Conservation (phyloP, 2,888 invertebrate genomes). For the Netelia melanura region DNA sequence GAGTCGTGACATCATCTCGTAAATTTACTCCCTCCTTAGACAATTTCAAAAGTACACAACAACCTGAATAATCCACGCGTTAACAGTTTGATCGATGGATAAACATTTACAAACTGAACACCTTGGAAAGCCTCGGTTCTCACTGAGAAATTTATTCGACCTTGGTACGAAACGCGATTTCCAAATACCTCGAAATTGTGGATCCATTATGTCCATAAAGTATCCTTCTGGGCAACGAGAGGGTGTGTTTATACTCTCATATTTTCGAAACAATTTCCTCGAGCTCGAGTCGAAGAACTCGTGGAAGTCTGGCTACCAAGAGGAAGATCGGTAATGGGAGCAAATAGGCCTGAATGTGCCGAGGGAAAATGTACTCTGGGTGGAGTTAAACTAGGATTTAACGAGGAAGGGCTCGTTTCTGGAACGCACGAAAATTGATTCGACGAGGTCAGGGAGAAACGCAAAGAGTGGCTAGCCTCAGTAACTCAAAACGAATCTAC, state of each 20-base stretch:
- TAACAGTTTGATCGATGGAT: too few species aligned
- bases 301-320: not conserved
- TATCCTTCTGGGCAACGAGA: not conserved
- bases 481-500: conserved; percentile 16
- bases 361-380: conserved; percentile 33
- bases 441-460: conserved; percentile 35
- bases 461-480: not conserved
- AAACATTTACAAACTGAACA: too few species aligned
- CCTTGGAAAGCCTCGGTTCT: too few species aligned
- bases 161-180: not conserved
- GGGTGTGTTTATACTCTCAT: conserved; percentile 53
- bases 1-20: conserved; percentile 17
- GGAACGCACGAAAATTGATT: conserved; percentile 55
- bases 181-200: not conserved
- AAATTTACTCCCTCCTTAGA: conserved; percentile 6
- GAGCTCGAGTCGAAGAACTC: not conserved
- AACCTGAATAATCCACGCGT: too few species aligned
- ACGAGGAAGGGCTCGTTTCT: conserved; percentile 30
- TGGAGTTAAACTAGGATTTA: conserved; percentile 41
- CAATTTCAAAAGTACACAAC: not conserved
- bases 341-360: conserved; percentile 42
- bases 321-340: conserved; percentile 45
- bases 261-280: conserved; percentile 49
- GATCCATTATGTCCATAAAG: not conserved
- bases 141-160: not conserved